Evolutionary conservation across 2,113 vertebrate species (phyloP).

Genomic region (Datnioides undecimradiatus): DNA sequence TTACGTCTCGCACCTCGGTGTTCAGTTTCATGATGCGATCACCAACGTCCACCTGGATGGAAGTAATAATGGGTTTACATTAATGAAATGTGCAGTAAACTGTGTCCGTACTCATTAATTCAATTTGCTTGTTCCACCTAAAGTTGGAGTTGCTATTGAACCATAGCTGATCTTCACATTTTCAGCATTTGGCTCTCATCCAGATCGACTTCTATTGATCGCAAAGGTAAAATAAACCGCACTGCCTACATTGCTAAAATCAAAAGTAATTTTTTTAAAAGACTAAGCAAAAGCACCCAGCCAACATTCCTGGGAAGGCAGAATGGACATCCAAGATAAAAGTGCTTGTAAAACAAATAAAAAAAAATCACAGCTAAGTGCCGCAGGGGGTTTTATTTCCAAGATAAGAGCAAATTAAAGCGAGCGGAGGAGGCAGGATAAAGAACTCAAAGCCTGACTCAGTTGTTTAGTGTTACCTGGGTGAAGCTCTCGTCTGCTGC

Average conservation of each 20-base stretch:
- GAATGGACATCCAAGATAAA: conserved; percentile 58
- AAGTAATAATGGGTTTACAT: background rate
- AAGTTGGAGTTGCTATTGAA: conserved; percentile 46
- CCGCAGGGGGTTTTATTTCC: conserved; percentile 34
- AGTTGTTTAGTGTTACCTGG: conserved; percentile 81
- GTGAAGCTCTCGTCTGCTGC: conserved; percentile 99
- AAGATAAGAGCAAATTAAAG: conserved; percentile 66
- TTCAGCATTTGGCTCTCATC: conserved; percentile 47
- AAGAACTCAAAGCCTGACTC: conserved; percentile 56
- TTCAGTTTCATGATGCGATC: conserved; percentile 99
- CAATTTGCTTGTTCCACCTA: conserved; percentile 33
- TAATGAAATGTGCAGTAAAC: conserved; percentile 40
- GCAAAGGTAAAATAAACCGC: conserved; percentile 47
- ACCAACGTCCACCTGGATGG: conserved; percentile 90
- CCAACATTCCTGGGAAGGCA: conserved; percentile 37
- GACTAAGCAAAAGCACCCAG: conserved; percentile 41
- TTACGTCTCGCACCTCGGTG: conserved; percentile 95
- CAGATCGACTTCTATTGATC: conserved; percentile 52
- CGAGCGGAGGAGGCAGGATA: conserved; percentile 50
- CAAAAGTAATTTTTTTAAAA: conserved; percentile 23
- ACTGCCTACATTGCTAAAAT: conserved; percentile 37
- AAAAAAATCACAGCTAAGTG: conserved; percentile 56
- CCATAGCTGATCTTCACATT: conserved; percentile 40
- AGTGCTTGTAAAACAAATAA: conserved; percentile 63
- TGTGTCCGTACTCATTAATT: conserved; percentile 34